phyloP scores from a whole-genome alignment of 2,888 invertebrate species.

The Volucella zonaria region DNA sequence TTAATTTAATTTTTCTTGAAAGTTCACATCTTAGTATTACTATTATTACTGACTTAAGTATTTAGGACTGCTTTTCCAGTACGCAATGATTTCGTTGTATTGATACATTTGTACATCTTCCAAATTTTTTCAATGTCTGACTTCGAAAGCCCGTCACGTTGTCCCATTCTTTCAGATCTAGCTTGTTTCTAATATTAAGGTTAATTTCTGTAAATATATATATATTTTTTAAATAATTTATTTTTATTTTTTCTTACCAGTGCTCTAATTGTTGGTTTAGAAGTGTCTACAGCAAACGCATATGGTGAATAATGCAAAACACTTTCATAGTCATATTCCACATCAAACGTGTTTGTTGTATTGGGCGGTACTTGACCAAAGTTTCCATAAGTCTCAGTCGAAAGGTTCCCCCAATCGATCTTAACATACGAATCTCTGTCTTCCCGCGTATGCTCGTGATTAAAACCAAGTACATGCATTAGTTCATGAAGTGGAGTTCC shows the following conservation, averaged over 20 bases:
- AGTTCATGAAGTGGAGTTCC: conserved; percentile 90
- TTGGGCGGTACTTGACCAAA: conserved; percentile 86
- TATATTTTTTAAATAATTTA: not conserved
- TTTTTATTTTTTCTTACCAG: conserved; percentile 26
- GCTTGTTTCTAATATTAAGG: conserved; percentile 30
- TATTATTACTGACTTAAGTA: not conserved
- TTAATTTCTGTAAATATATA: not conserved
- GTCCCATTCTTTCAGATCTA: conserved; percentile 84
- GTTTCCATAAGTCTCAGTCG: conserved; percentile 86
- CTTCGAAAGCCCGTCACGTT: conserved; percentile 87
- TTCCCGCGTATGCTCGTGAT: conserved; percentile 89
- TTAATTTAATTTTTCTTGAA: not conserved
- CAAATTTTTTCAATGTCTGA: conserved; percentile 88
- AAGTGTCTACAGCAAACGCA: conserved; percentile 45
- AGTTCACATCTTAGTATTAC: not conserved
- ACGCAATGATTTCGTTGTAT: conserved; percentile 25
- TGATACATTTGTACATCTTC: conserved; percentile 87
- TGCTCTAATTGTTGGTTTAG: conserved; percentile 47
- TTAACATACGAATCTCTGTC: conserved; percentile 87
- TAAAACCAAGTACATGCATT: conserved; percentile 89
- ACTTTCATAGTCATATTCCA: conserved; percentile 62
- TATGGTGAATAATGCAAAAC: conserved; percentile 58
- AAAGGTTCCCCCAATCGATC: conserved; percentile 69
- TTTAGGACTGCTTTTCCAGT: not conserved
- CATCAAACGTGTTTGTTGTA: conserved; percentile 74